Evolutionary conservation across 53 echinoderm and acorn worm species (phyloP).

Genomic region (Henricia sp.): DNA sequence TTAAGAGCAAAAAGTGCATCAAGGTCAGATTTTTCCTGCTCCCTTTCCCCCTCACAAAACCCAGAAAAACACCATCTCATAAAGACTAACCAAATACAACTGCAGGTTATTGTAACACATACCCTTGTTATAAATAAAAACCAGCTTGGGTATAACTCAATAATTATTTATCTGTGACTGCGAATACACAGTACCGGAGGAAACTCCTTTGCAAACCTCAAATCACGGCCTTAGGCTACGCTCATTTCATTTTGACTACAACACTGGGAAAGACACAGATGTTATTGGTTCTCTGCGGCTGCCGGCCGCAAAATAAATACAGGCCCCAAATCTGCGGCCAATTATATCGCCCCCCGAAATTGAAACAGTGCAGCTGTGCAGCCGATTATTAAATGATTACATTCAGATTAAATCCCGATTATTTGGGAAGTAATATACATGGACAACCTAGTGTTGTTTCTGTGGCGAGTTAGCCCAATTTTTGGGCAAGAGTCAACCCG

Average conservation of each 20-base stretch:
- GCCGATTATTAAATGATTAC: slow-evolving; percentile 62
- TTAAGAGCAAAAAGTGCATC: too few relatives aligned
- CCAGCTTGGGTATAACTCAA: slow-evolving; percentile 49
- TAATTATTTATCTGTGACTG: slow-evolving; percentile 16
- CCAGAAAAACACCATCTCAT: too few relatives aligned
- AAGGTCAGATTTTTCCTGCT: too few relatives aligned
- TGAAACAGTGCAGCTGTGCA: slow-evolving; percentile 53
- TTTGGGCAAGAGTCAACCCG: too few relatives aligned
- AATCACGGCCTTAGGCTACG: slow-evolving; percentile 36
- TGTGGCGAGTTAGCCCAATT: slow-evolving; percentile 3
- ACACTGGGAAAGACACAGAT: slow-evolving; percentile 38
- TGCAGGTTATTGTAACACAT: too few relatives aligned
- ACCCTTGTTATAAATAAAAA: background rate
- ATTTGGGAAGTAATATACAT: slow-evolving; percentile 43
- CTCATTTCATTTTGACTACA: slow-evolving; percentile 43
- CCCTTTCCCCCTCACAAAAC: too few relatives aligned
- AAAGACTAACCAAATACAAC: background rate
- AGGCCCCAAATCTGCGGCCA: slow-evolving; percentile 48
- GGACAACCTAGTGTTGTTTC: slow-evolving; percentile 41
- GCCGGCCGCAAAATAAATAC: slow-evolving; percentile 52
- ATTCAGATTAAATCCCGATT: slow-evolving; percentile 59
- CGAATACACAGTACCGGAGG: background rate
- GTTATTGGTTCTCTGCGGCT: slow-evolving; percentile 48
- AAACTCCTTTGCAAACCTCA: slow-evolving; percentile 6
- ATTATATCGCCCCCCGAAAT: slow-evolving; percentile 30